Evolutionary conservation across 2,888 invertebrate species (phyloP), one percentile per base, ranked within the genome.

Genomic region (Temnothorax rugatulus): DNA sequence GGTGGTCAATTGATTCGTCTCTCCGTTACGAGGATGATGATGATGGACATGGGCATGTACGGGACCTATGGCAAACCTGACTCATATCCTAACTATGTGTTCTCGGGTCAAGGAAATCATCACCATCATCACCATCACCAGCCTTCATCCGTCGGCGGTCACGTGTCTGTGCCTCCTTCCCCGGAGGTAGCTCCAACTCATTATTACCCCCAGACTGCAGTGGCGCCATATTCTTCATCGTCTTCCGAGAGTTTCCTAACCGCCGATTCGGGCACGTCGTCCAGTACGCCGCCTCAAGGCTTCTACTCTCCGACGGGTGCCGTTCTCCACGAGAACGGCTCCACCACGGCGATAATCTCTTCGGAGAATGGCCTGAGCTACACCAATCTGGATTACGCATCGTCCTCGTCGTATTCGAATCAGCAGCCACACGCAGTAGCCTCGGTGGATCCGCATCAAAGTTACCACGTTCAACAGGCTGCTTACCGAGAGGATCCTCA

Each of bases 291-390:
- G 15, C 92, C 93, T 1, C 93, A 93, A 79, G 90, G 90, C 50
- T 95, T 94, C 85, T 94, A 95, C 86, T 91, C 94, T 2, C 90
- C 94, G 87, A 89, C 94, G 82, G 93, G 92, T 3, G 92, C 95
- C 82, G 94, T 95, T 41, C 87, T 92, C 29, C 92, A 95, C 77
- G 94, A 95, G 76, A 95, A 96, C 29, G 94, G 96, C 0, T 73
- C 87, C 15, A 95, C 96, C 7, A 95, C 96, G 4, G 96, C 97
- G 18, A 98, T 98, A 66, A 98, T 98, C 90, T 98, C 97, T 93
- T 97, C 98, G 0, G 98, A 98, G 92, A 97, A 98, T 61, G 98
- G 98, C 0, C 95, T 98, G 84, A 98, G 98, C 94, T 98, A 98
- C 94, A 98, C 98, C 0, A 98, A 98, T 94, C 95, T 98, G 91